phyloP scores from a whole-genome alignment of 2,113 vertebrate species.

The Lagopus muta region DNA sequence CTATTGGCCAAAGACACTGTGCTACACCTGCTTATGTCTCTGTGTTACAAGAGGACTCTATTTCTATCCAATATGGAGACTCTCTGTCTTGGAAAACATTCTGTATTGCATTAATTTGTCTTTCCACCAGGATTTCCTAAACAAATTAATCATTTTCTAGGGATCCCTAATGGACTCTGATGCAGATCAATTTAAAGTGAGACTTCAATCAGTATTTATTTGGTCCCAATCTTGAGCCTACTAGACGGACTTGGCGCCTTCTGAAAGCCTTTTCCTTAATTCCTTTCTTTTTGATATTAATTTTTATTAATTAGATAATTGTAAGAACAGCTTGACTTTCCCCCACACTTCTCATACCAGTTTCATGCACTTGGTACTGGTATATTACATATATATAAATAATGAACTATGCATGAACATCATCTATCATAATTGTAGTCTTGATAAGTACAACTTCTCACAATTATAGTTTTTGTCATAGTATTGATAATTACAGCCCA shows the following conservation, averaged over 20 bases:
- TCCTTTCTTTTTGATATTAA: background rate
- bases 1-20: background rate
- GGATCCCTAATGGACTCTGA: background rate
- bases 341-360: background rate
- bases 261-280: background rate
- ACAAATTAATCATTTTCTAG: background rate
- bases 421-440: background rate
- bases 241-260: background rate
- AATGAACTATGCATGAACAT: background rate
- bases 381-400: background rate
- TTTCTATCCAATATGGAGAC: background rate
- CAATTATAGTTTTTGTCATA: background rate
- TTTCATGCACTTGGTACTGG: background rate
- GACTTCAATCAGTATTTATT: background rate
- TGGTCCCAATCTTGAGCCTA: background rate
- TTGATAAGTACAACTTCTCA: background rate
- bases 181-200: background rate
- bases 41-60: background rate
- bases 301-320: background rate
- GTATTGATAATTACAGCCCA: background rate
- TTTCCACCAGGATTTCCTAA: background rate
- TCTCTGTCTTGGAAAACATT: background rate
- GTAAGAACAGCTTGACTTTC: background rate
- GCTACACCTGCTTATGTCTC: background rate
- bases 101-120: background rate